Percentiles rank a stretch among this genome's conserved stretches.
Conservation (phyloP, 2,888 invertebrate species). For the Chydorus sphaericus region DNA sequence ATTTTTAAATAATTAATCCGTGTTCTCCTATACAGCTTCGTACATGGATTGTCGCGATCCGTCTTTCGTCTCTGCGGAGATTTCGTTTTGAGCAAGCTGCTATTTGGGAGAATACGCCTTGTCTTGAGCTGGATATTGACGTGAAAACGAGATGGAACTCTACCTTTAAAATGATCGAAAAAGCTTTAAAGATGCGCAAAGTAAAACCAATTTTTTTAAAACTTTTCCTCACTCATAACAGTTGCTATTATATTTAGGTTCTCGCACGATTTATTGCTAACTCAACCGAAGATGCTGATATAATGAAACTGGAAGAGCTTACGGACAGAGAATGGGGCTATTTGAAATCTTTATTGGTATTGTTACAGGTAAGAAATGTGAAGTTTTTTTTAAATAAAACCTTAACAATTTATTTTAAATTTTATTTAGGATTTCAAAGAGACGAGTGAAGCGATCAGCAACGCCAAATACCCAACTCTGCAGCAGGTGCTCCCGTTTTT, state of each 20-base stretch:
- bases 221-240: background rate
- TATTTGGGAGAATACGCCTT: background rate
- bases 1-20: background rate
- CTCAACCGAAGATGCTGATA: background rate
- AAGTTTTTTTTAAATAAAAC: no score
- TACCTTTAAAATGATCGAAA: background rate
- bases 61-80: background rate
- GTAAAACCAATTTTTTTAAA: background rate
- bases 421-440: background rate
- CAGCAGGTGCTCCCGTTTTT: background rate
- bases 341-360: background rate
- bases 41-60: background rate
- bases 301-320: background rate
- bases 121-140: background rate
- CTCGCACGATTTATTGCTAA: background rate
- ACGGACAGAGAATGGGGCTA: background rate
- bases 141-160: background rate
- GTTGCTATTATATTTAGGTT: background rate
- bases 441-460: background rate
- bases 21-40: background rate
- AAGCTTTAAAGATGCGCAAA: background rate
- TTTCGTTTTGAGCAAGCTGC: background rate
- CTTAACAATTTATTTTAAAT: no score
- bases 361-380: background rate
- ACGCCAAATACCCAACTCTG: background rate